Percentiles rank a stretch among this genome's conserved stretches.
These are phyloP conservation scores for Taurulus bubalis DNA, from an alignment of 2,113 vertebrate species.

Conservation along the genomic window DNA sequence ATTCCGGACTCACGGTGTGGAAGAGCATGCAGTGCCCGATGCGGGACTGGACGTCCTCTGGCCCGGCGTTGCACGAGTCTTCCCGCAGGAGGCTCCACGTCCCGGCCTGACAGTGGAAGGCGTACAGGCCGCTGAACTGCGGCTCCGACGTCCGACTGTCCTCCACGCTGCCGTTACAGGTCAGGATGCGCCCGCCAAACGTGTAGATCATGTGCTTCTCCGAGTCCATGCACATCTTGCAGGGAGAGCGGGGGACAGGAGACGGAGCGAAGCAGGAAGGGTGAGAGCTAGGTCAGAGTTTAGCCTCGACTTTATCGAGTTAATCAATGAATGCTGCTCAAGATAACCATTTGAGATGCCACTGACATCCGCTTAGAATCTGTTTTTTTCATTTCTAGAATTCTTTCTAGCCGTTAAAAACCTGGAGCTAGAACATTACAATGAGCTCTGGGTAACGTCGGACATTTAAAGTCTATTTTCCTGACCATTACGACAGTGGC, in stretches of 20 bases:
- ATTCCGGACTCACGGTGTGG: constrained; percentile 83
- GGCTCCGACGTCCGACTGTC: constrained; percentile 96
- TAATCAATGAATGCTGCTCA: background rate
- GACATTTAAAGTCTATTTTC: background rate
- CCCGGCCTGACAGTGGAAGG: constrained; percentile 92
- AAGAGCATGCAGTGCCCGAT: constrained; percentile 99
- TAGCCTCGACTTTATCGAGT: background rate
- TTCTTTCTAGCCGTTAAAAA: too few relatives aligned
- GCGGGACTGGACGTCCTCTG: constrained; percentile 96
- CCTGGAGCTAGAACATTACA: background rate
- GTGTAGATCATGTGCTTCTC: constrained; percentile 99
- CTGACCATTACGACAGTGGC: background rate
- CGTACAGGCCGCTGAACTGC: constrained; percentile 97
- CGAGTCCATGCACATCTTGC: constrained; percentile 99
- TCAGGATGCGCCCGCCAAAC: constrained; percentile 96
- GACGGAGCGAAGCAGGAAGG: background rate
- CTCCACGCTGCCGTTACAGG: constrained; percentile 95
- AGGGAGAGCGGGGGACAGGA: background rate
- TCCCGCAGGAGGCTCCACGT: constrained; percentile 95
- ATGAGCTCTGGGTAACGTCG: background rate
- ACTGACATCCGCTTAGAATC: background rate
- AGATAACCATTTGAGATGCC: background rate
- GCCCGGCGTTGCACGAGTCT: constrained; percentile 98
- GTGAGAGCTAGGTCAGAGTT: background rate
- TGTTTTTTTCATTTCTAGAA: background rate